Base-by-base conservation (phyloP, 1,140 invertebrate species). In the Drosophila tsacasi region DNA sequence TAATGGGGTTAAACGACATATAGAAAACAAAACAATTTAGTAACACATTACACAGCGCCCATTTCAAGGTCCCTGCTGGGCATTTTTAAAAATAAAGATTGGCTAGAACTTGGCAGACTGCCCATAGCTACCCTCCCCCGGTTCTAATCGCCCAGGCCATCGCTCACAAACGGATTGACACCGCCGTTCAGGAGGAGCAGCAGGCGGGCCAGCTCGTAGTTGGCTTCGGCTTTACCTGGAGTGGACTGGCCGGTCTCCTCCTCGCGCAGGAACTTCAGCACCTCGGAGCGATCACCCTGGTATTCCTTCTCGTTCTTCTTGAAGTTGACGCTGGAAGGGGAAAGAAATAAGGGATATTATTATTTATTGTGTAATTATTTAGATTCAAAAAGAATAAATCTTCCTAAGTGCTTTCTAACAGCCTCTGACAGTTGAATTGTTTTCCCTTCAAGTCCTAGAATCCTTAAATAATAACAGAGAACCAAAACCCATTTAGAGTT, bases 261-360 rank as follows among this genome's bases (percentile, higher is more conserved):
- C 93, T 98, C 97, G 91, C 97, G 96, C 47, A 99, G 95, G 95
- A 98, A 97, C 93, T 97, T 97, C 93, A 98, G 97, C 5, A 98
- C 98, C 84, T 97, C 97, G 81, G 97, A 98, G 80, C 97, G 97
- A 79, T 96, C 95, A 12, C 96, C 95, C 90, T 97, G 96, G 94
- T 97, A 98, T 60, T 96, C 95, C 92, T 96, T 97, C 93, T 98
- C 97, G 92, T 98, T 98, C 93, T 98, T 98, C 95, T 98, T 98
- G 93, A 99, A 99, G 93, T 99, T 98, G 10, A 98, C 97, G 71
- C 98, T 98, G 93, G 27, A 94, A 94, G 71, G 2, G 13, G n/a
- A 7, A 10, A n/a, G 8, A 27, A 17, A 25, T 6, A 30, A 0
- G 1, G 2, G 3, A 6, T 7, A 21, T 46, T 23, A 15, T 47